Evolutionary conservation across 2,888 invertebrate species (phyloP), one percentile per base, ranked within the genome.

Genomic region (Calameuta idolon): DNA sequence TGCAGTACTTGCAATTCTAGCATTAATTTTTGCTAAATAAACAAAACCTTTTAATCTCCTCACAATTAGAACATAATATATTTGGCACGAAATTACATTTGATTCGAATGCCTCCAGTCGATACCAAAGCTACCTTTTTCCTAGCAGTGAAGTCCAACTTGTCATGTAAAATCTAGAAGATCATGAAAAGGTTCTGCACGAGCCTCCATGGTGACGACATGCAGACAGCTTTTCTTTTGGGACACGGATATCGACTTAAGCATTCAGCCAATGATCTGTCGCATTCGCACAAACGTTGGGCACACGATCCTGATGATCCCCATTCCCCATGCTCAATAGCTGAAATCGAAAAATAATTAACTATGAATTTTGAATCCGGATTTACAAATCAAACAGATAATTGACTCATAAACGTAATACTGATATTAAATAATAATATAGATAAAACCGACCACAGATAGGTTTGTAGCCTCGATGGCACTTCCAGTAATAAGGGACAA

Each of bases 401-500:
- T 55, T 40, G 37, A 76, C 34, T 76, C 69, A 34, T 78, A 30
- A 0, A 69, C 23, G 5, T 5, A 73, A 77, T 55, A 74, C n/a
- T 12, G 31, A 76, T 31, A 37, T 31, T 40, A 37, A 73, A 30
- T 92, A 83, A 71, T 89, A 86, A 1, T 90, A 79, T 90, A 86
- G 79, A 91, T 90, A 89, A 92, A 92, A 93, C 87, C 93, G 92
- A 92, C 96, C 95, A 89, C 97, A 98, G 68, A 96, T 93, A 0
- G 97, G 97, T 86, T 94, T 93, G 75, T 91, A 89, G 1, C 96
- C 95, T 12, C 93, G 93, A 91, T 95, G 95, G 90, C 98, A 98
- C 88, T 95, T 95, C 97, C 97, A 98, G 85, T 96, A 94, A 90
- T 97, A 98, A 3, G 97, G 97, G 82, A 97, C 95, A 88, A 97